phyloP scores from a whole-genome alignment of 2,113 vertebrate species.

The Caretta caretta region DNA sequence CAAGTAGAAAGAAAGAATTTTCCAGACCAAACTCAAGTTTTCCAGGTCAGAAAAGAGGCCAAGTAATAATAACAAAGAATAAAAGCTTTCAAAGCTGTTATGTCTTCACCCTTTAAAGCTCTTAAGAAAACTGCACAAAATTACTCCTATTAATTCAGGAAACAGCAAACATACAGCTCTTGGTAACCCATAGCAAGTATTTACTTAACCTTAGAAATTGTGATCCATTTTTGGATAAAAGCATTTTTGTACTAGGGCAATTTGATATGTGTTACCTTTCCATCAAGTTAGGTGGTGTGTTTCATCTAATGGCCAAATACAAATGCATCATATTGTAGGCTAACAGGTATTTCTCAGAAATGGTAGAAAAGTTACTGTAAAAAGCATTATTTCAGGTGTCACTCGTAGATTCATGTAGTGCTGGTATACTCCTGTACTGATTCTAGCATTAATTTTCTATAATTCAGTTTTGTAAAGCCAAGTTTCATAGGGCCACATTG shows the following conservation, averaged over 20 bases:
- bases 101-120: constrained; percentile 8
- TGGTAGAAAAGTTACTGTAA: background rate
- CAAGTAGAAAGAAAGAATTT: constrained; percentile 11
- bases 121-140: constrained; percentile 43
- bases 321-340: background rate
- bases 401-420: background rate
- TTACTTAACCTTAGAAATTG: constrained; percentile 27
- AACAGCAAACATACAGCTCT: background rate
- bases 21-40: background rate
- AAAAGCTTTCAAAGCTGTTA: constrained; percentile 26
- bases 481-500: background rate
- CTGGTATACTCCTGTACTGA: background rate
- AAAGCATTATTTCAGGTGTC: background rate
- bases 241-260: background rate
- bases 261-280: constrained; percentile 25
- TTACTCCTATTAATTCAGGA: constrained; percentile 40
- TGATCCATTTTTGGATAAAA: constrained; percentile 3
- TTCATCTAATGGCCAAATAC: background rate
- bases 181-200: background rate
- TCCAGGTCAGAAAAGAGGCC: constrained; percentile 17
- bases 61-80: constrained; percentile 14
- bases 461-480: background rate
- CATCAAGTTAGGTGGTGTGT: background rate
- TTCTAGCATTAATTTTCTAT: background rate
- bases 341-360: background rate